Evolutionary conservation across 2,797 vertebrate genomes (phyloP).

Genomic region (Nyctalus aviator): DNA sequence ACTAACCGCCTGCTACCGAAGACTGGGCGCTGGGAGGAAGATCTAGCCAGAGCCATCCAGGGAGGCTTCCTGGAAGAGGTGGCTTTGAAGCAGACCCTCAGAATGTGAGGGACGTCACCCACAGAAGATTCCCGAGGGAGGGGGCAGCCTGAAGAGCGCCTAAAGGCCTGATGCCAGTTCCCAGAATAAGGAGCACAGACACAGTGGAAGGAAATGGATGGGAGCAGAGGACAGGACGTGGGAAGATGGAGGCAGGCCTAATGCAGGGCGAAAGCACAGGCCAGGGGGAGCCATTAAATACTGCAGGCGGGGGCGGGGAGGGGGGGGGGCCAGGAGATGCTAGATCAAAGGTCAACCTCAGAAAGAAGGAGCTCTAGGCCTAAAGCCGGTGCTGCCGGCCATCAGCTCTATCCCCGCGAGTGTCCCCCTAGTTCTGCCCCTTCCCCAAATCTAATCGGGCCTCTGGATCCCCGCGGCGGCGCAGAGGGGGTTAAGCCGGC

Average conservation of each 20-base stretch:
- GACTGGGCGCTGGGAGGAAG: background rate
- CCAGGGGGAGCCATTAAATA: background rate
- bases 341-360: background rate
- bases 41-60: background rate
- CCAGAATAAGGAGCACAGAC: background rate
- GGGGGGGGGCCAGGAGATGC: background rate
- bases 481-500: conserved; percentile 71
- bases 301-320: no score
- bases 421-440: background rate
- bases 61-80: background rate
- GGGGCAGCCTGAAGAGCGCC: background rate
- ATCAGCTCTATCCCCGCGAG: background rate
- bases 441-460: background rate
- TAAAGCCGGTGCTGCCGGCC: background rate
- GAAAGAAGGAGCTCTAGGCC: background rate
- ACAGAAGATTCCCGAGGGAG: background rate
- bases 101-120: background rate
- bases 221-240: background rate
- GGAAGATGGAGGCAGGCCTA: background rate
- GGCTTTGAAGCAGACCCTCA: background rate
- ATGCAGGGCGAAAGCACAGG: background rate
- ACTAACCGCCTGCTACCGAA: background rate
- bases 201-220: background rate
- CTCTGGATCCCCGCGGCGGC: conserved; percentile 16
- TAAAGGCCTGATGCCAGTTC: background rate